phyloP scores from a whole-genome alignment of 2,888 invertebrate species.

The Caenorhabditis sp. region DNA sequence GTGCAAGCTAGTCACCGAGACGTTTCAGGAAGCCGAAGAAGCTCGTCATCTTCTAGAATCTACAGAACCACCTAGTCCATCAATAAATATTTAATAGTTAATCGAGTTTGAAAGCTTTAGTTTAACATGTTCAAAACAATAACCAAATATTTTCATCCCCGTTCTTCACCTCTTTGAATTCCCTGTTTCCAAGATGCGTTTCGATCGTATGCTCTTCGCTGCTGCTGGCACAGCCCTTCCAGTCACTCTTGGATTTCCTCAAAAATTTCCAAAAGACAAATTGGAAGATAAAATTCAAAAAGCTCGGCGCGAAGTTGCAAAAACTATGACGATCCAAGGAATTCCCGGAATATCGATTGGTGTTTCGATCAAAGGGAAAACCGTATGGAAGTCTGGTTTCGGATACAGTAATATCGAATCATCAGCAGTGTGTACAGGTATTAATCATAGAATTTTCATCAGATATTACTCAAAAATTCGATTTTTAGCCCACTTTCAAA shows the following conservation, averaged over 20 bases:
- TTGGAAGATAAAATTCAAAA: constrained; percentile 9
- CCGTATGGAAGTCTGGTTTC: constrained; percentile 72
- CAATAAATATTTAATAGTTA: constrained; percentile 5
- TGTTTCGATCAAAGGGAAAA: constrained; percentile 72
- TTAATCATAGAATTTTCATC: neutral
- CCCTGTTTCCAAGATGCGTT: neutral
- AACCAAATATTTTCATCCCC: neutral
- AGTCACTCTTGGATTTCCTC: neutral
- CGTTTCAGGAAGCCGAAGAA: constrained; percentile 24
- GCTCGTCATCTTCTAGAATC: constrained; percentile 12
- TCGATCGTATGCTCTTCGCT: neutral
- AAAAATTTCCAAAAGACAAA: neutral
- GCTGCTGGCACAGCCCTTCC: neutral
- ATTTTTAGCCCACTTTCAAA: neutral
- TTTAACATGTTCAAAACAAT: neutral
- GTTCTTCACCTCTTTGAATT: neutral
- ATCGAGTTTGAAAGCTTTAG: neutral
- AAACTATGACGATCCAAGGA: constrained; percentile 64
- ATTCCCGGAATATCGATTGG: constrained; percentile 72
- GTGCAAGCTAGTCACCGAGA: neutral
- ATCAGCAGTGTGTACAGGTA: constrained; percentile 16
- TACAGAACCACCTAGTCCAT: constrained; percentile 30
- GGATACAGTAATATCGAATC: constrained; percentile 76
- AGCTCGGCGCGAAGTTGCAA: constrained; percentile 14
- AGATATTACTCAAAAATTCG: neutral